Evolutionary conservation across 2,888 invertebrate genomes (phyloP).

Genomic region (Drosophila merina): DNA sequence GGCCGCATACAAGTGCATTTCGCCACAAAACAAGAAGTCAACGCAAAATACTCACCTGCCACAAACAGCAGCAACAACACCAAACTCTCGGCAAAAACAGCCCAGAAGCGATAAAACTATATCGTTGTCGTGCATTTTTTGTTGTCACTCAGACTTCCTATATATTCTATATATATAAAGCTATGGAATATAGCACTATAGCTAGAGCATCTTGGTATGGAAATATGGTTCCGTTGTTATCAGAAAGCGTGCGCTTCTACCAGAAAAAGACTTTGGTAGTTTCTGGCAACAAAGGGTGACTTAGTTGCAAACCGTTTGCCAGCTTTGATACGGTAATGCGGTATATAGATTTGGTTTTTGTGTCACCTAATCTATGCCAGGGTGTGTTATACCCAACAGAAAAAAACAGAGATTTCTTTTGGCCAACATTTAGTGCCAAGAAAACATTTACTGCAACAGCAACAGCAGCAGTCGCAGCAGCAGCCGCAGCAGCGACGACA

Average conservation of each 20-base stretch:
- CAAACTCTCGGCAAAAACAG: constrained; percentile 11
- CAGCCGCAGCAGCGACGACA: constrained; percentile 13
- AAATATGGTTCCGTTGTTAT: constrained; percentile 43
- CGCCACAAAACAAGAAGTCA: constrained; percentile 64
- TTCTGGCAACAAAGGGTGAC: constrained; percentile 36
- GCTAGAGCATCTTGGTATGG: constrained; percentile 54
- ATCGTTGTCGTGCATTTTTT: constrained; percentile 76
- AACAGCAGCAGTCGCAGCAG: not conserved
- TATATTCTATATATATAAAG: constrained; percentile 34
- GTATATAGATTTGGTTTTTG: not conserved
- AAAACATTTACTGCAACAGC: not conserved
- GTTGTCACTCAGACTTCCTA: constrained; percentile 72
- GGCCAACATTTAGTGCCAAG: constrained; percentile 10
- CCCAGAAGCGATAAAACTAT: constrained; percentile 48
- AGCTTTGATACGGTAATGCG: constrained; percentile 17
- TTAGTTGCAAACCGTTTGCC: constrained; percentile 26
- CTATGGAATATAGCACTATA: constrained; percentile 39
- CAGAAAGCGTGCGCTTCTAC: constrained; percentile 46
- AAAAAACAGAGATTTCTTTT: constrained; percentile 10
- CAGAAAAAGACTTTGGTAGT: constrained; percentile 7
- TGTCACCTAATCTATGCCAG: constrained; percentile 14
- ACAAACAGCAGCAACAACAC: constrained; percentile 53
- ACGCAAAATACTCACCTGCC: constrained; percentile 72
- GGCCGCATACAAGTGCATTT: not conserved
- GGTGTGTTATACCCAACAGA: not conserved